A percentile compares a stretch with the other conserved stretches of the same genome.
Evolutionary conservation across 2,113 vertebrate genomes (phyloP).

Genomic region (Grus americana): DNA sequence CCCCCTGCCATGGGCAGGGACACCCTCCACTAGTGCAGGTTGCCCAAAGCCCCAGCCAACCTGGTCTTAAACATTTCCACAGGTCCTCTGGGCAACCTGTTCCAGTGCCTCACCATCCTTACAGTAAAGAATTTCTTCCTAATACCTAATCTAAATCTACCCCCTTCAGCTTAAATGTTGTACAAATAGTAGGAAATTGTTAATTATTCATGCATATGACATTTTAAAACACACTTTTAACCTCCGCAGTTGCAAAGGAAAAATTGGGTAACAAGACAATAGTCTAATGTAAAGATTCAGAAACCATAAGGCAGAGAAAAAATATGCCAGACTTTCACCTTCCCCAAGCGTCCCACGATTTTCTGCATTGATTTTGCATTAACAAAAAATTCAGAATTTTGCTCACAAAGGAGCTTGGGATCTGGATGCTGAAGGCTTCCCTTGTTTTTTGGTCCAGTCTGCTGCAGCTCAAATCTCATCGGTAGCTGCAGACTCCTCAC

Average conservation of each 20-base stretch:
- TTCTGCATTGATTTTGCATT: background rate
- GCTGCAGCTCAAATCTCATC: background rate
- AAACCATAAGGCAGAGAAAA: background rate
- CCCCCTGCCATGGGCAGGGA: too few species aligned
- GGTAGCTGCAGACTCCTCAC: background rate
- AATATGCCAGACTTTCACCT: background rate
- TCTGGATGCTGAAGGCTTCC: background rate
- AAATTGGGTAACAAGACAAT: background rate
- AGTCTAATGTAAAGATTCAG: background rate
- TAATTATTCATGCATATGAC: background rate
- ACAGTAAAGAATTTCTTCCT: too few species aligned
- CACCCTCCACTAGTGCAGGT: too few species aligned
- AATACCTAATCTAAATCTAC: too few species aligned
- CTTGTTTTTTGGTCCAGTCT: background rate
- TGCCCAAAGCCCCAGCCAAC: too few species aligned
- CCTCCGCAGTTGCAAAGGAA: background rate
- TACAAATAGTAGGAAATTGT: background rate
- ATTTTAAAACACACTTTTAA: slow-evolving; percentile 2
- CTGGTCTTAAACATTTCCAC: too few species aligned
- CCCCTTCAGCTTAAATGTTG: background rate
- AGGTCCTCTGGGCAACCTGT: too few species aligned
- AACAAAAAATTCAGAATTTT: background rate
- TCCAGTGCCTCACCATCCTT: too few species aligned
- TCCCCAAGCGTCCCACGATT: background rate
- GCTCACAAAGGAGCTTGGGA: background rate